Percentiles rank a stretch among this genome's conserved stretches.
phyloP scores from a whole-genome alignment of 1,140 invertebrate species.

The Cheumatopsyche charites region DNA sequence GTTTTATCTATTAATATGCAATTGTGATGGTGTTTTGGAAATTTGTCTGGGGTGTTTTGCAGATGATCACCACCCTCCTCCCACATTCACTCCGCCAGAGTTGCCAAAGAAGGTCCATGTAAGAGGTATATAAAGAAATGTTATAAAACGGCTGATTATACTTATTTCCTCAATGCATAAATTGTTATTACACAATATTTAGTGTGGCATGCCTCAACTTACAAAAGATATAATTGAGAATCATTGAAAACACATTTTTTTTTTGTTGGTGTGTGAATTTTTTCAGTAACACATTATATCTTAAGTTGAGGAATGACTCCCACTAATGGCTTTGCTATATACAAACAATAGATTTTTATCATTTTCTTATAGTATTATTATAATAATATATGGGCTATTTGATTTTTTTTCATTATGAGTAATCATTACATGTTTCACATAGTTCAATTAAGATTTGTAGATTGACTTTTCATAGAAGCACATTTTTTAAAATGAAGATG shows the following conservation, averaged over 20 bases:
- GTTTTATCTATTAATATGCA: slow-evolving; percentile 16
- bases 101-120: slow-evolving; percentile 96
- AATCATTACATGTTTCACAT: slow-evolving; percentile 11
- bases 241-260: too few relatives aligned
- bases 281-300: too few relatives aligned
- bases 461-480: slow-evolving; percentile 14
- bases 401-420: not conserved
- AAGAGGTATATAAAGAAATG: slow-evolving; percentile 74
- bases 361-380: slow-evolving; percentile 20
- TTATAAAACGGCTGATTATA: slow-evolving; percentile 46
- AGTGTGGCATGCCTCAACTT: slow-evolving; percentile 17
- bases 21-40: slow-evolving; percentile 60
- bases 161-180: slow-evolving; percentile 38
- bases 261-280: too few relatives aligned
- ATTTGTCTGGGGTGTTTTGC: slow-evolving; percentile 77
- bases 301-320: slow-evolving; percentile 16
- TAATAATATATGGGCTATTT: slow-evolving; percentile 14
- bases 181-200: slow-evolving; percentile 10
- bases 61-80: slow-evolving; percentile 93
- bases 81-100: slow-evolving; percentile 95
- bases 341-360: slow-evolving; percentile 19
- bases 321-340: slow-evolving; percentile 26
- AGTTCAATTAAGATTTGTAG: slow-evolving; percentile 18
- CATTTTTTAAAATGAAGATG: not conserved
- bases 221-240: too few relatives aligned